These are phyloP conservation scores for Coccyzus lansbergi DNA, from an alignment of 2,797 vertebrate species.

Conservation along the genomic window DNA sequence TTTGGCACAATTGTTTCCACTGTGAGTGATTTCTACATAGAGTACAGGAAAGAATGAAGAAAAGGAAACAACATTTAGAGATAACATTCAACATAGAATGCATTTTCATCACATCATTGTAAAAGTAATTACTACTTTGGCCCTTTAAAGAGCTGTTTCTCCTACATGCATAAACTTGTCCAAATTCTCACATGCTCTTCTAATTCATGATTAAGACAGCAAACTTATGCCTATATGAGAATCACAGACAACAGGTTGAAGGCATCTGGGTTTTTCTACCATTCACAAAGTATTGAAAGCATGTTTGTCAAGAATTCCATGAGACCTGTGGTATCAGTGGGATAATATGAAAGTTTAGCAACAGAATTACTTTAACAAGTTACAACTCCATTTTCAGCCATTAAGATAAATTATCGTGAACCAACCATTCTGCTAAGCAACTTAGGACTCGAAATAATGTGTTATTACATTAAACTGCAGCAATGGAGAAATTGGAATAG, in stretches of 20 bases:
- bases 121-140: neutral
- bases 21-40: neutral
- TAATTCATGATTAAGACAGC: neutral
- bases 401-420: slow-evolving; percentile 63
- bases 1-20: neutral
- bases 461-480: slow-evolving; percentile 57
- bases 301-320: neutral
- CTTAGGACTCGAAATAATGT: slow-evolving; percentile 54
- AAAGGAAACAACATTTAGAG: neutral
- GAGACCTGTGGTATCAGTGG: neutral
- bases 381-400: slow-evolving; percentile 27
- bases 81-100: neutral
- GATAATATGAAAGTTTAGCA: slow-evolving; percentile 33
- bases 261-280: neutral
- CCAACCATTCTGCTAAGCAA: slow-evolving; percentile 65
- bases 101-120: neutral
- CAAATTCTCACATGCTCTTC: neutral
- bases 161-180: neutral
- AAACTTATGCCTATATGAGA: neutral
- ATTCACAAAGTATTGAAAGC: neutral
- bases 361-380: slow-evolving; percentile 57
- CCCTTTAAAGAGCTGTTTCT: neutral
- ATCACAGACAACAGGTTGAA: neutral
- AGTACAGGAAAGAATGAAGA: neutral
- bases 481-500: slow-evolving; percentile 62